Evolutionary conservation across 1,140 invertebrate species (phyloP).

Genomic region (Laodelphax striatellus): DNA sequence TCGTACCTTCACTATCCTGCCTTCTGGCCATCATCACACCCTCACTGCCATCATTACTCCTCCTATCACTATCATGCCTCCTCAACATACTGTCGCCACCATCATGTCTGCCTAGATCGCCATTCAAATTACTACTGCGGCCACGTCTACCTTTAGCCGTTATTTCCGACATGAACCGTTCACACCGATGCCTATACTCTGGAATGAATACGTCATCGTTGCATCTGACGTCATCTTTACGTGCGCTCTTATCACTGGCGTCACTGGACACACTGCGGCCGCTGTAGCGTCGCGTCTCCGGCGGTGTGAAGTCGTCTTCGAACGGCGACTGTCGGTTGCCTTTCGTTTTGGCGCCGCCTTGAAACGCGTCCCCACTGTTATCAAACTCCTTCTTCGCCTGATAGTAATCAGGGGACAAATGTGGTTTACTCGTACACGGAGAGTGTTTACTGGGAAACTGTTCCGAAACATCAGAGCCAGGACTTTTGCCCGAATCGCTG

Average conservation of each 20-base stretch:
- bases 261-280: conserved; percentile 28
- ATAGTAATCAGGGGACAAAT: conserved; percentile 10
- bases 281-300: conserved; percentile 27
- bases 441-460: conserved; percentile 18
- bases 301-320: conserved; percentile 58
- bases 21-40: background rate
- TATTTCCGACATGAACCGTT: background rate
- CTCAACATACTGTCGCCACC: background rate
- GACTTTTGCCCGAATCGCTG: conserved; percentile 14
- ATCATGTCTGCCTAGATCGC: background rate
- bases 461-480: conserved; percentile 22
- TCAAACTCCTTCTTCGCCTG: conserved; percentile 7
- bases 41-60: background rate
- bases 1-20: too few relatives aligned
- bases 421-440: conserved; percentile 7
- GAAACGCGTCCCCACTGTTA: conserved; percentile 4
- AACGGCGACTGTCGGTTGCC: conserved; percentile 46
- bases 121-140: background rate
- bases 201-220: conserved; percentile 18
- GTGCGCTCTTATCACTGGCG: conserved; percentile 24
- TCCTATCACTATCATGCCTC: background rate
- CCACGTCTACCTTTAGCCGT: background rate
- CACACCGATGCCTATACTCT: background rate
- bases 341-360: conserved; percentile 10
- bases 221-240: conserved; percentile 7